Base-by-base conservation (phyloP, 2,113 vertebrate species). In the Isichthys henryi region DNA sequence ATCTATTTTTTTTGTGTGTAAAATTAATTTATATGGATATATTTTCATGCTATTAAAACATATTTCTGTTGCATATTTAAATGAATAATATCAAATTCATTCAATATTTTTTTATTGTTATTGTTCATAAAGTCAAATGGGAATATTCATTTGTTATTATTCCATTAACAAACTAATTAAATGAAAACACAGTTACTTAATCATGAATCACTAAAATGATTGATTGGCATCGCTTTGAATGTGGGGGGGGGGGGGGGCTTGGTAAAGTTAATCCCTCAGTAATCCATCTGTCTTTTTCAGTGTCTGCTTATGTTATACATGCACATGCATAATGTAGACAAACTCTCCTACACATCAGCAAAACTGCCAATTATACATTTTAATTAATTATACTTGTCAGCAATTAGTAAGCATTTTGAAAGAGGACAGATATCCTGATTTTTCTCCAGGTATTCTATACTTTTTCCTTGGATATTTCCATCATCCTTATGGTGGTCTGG, bases 401-500 rank as follows among this genome's bases (percentile, higher is more conserved):
- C 74, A 80, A 80, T 80, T 80, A 80, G 74, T 39, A 35, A 17
- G 4, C 74, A 39, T 80, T 80, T 80, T 43, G 13, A 80, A 43
- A 80, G 74, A 80, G 13, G 31, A 80, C 35, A 43, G 74, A 80
- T 43, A 19, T 80, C 15, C 15, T 43, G 15, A 43, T 43, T 43
- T 17, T 80, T 80, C 35, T 17, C 35, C 74, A 39, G 74, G 5
- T 19, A 31, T 80, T 80, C 35, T 43, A 43, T 2, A 56, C 27
- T 46, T 85, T 43, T 43, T 89, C 13, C 45, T 70, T 19, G 39
- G 21, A 48, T 85, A 31, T 48, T 62, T 13, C 17, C 23, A 43
- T 86, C 50, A 50, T 58, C 15, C 31, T 83, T 58, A 85, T 31
- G 90, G 56, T 52, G 89, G 89, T 58, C 89, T 45, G 66, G 89